Base-by-base conservation (phyloP, 1,140 invertebrate species). In the Frieseomelitta varia region DNA sequence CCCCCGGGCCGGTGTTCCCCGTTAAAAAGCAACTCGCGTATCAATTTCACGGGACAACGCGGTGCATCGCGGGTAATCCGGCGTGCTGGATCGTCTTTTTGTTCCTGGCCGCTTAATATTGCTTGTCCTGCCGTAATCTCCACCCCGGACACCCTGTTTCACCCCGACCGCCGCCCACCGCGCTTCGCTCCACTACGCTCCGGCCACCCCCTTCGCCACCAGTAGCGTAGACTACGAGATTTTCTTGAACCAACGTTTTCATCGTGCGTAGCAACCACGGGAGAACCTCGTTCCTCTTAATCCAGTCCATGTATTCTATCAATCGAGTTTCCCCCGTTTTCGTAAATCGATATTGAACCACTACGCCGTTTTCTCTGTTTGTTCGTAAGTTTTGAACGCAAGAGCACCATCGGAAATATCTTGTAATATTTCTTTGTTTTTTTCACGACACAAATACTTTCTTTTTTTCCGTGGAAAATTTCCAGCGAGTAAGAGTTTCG, bases 1-100 rank as follows among this genome's bases (percentile, higher is more conserved):
- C 71, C 55, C 81, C 79, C 63, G 76, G 47, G 21, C 15, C 55
- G 19, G 74, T 81, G 78, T 80, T 84, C 84, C 79, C 80, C 85
- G 90, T 91, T 91, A 90, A 91, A 91, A 91, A 91, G 90, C 90
- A 91, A 91, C 91, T 93, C 91, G 93, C 91, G 93, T 94, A 94
- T 93, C 93, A 94, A 94, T 94, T 94, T 94, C 93, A 94, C 93
- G 93, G 93, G 90, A 93, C 91, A 94, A 90, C 89, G 89, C 89
- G 88, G 89, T 90, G 88, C 89, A 90, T 87, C 89, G 88, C 88
- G 88, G 82, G 90, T 93, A 92, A 93, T 93, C 92, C 92, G 90
- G 86, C 88, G 90, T 92, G 87, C 90, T 88, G 89, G 90, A 91
- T 94, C 93, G 93, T 94, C 93, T 93, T 93, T 93, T 93, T 93